Conservation (phyloP, 1,140 invertebrate species). For the Chionoecetes opilio region DNA sequence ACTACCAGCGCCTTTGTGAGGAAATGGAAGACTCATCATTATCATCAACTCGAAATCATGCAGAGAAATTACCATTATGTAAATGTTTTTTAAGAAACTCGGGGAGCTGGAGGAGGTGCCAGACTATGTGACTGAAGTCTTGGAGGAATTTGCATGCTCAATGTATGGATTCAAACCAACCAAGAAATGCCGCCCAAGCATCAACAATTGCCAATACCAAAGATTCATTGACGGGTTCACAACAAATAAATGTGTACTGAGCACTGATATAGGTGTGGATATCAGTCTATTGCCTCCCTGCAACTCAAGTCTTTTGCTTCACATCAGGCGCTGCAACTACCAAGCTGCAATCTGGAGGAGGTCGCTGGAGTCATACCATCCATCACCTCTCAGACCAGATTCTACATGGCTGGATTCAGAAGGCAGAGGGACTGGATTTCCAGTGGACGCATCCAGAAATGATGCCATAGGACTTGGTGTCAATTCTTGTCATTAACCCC, state of each 20-base stretch:
- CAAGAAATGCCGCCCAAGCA: slow-evolving; percentile 47
- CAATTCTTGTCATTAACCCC: no score
- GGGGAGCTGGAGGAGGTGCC: slow-evolving; percentile 43
- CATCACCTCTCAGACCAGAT: neutral
- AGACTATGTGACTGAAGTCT: slow-evolving; percentile 50
- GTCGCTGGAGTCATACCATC: neutral
- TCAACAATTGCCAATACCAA: slow-evolving; percentile 54
- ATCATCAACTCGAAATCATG: no score
- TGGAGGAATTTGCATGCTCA: slow-evolving; percentile 50
- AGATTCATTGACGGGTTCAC: slow-evolving; percentile 28
- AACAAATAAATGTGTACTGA: neutral
- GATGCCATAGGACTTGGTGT: no score
- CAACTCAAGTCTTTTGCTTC: slow-evolving; percentile 47
- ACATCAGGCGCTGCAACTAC: no score
- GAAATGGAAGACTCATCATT: slow-evolving; percentile 15
- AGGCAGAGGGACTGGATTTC: no score
- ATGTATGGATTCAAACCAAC: slow-evolving; percentile 40
- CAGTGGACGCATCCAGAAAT: no score
- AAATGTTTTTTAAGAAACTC: slow-evolving; percentile 57
- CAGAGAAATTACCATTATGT: slow-evolving; percentile 36
- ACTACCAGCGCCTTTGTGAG: no score
- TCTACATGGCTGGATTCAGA: neutral
- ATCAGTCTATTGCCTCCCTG: slow-evolving; percentile 49
- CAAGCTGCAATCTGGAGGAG: no score
- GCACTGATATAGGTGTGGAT: slow-evolving; percentile 53